Evolutionary conservation across 35 echinoderm and acorn worm species (phyloP).

Genomic region (Apostichopus californicus): DNA sequence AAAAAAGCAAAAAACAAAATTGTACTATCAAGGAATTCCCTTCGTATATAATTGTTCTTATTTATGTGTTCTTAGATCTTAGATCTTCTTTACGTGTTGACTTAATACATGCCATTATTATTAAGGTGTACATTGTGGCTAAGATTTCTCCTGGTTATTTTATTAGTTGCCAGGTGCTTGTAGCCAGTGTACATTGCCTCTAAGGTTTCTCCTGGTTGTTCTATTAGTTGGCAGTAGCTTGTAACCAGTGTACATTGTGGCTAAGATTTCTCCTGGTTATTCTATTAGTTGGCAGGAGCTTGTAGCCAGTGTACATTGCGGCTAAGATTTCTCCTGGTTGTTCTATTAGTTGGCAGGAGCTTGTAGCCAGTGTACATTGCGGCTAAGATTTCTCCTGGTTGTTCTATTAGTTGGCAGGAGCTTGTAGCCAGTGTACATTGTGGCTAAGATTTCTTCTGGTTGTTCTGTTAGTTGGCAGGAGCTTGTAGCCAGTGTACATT

Average conservation of each 20-base stretch:
- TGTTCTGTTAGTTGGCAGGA: conserved; percentile 72
- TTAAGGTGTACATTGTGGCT: too few species aligned
- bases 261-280: too few species aligned
- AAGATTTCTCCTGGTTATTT: not conserved
- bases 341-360: conserved; percentile 74
- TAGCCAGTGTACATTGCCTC: conserved; percentile 80
- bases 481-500: conserved; percentile 96
- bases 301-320: conserved; percentile 96
- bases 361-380: conserved; percentile 98
- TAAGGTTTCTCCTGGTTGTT: too few species aligned
- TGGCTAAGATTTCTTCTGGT: too few species aligned
- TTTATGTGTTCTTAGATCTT: too few species aligned
- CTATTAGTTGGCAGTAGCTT: conserved; percentile 70
- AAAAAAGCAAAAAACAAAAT: too few species aligned
- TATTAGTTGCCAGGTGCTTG: conserved; percentile 76
- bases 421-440: conserved; percentile 98
- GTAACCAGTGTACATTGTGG: conserved; percentile 98
- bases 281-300: conserved; percentile 74
- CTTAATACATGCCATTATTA: too few species aligned
- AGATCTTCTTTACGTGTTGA: too few species aligned
- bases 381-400: too few species aligned
- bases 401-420: conserved; percentile 72
- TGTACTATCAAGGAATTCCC: too few species aligned
- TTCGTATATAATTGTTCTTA: too few species aligned
- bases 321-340: too few species aligned